A percentile compares a stretch with the other conserved stretches of the same genome.
phyloP scores from a whole-genome alignment of 2,888 invertebrate genomes.

The Phalera bucephala region DNA sequence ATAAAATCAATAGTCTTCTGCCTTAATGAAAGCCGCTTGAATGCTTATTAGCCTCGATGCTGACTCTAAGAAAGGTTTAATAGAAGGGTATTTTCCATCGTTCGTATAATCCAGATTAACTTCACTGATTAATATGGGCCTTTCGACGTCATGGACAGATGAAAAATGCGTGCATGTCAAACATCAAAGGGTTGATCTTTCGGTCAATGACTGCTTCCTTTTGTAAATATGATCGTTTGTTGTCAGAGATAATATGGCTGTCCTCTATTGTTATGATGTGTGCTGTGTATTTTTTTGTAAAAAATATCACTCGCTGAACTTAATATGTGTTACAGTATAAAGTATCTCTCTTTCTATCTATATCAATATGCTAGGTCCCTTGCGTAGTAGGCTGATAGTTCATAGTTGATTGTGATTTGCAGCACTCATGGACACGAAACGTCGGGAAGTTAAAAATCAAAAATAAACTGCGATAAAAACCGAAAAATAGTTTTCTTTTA shows the following conservation, averaged over 20 bases:
- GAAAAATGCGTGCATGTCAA: constrained; percentile 29
- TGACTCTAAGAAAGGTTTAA: constrained; percentile 53
- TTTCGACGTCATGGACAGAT: constrained; percentile 34
- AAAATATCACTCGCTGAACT: too few relatives aligned
- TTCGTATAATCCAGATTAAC: constrained; percentile 51
- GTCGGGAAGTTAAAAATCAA: too few relatives aligned
- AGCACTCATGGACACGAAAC: too few relatives aligned
- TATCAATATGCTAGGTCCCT: too few relatives aligned
- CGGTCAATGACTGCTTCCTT: constrained; percentile 26
- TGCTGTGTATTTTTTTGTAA: too few relatives aligned
- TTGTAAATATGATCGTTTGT: constrained; percentile 24
- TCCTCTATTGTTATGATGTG: too few relatives aligned
- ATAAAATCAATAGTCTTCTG: constrained; percentile 67
- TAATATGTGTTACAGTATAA: too few relatives aligned
- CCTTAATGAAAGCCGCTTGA: constrained; percentile 67
- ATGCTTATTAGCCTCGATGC: constrained; percentile 64
- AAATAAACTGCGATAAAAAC: too few relatives aligned
- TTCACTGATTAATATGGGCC: constrained; percentile 35
- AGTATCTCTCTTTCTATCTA: too few relatives aligned
- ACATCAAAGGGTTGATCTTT: constrained; percentile 38
- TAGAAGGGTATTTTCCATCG: constrained; percentile 27
- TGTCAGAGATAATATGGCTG: constrained; percentile 29
- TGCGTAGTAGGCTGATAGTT: too few relatives aligned
- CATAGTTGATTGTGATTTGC: too few relatives aligned
- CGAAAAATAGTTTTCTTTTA: too few relatives aligned